Evolutionary conservation across 2,113 vertebrate genomes (phyloP), one percentile per base, ranked within the genome.

Genomic region (Paracanthobrama guichenoti): DNA sequence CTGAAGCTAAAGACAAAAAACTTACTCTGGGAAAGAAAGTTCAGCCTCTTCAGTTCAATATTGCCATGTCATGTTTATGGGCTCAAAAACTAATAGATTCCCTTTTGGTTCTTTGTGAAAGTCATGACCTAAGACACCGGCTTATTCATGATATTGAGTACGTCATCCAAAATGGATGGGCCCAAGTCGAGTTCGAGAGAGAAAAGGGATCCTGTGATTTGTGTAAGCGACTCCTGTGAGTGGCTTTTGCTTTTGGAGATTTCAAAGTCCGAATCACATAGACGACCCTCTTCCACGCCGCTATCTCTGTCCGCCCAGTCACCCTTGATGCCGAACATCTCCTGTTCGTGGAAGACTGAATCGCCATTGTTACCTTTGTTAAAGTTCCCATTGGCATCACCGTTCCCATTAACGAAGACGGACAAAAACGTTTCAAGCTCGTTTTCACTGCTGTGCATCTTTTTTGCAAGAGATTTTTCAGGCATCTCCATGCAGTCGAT

Each of bases 101-200:
- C 89, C 88, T 90, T 91, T 89, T 86, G 87, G 62, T 57, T 89
- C 75, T 44, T 3, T 39, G 6, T 66, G 13, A 59, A 31, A 64
- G 85, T 92, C 88, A 93, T 85, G 89, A 90, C 84, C 93, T 92
- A 93, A 7, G 83, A 89, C 86, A 91, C 86, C 12, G 93, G 90
- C 92, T 95, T 97, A 91, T 98, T 97, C 98, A 99, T 99, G 88
- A 99, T 97, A 88, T 99, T 96, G 82, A 99, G 96, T 78, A 99
- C 97, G 64, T 99, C 98, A 87, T 99, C 97, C 93, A 99, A 90
- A 93, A 99, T 97, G 69, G 98, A 99, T 86, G 98, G 98, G 67
- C 98, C 98, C 76, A 99, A 93, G 89, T 99, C 98, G 2, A 99
- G 95, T 78, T 99, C 96, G 24, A 99, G 94, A 3, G 98, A 98